These are phyloP conservation scores for Cossypha heuglini DNA, from an alignment of 2,797 vertebrate genomes.

Conservation along the genomic window DNA sequence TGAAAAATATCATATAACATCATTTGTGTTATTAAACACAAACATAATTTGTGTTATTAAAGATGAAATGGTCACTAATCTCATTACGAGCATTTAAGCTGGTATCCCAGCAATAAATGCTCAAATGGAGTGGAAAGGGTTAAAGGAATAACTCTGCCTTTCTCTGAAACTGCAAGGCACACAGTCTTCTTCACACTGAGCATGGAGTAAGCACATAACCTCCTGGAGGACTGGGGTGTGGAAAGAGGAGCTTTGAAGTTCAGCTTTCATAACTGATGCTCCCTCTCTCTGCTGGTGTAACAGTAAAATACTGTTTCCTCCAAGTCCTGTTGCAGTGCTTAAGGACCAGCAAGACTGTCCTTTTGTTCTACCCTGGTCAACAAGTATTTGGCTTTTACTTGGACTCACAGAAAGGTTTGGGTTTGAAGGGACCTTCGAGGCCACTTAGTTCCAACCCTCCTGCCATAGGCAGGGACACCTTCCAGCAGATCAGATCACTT, in stretches of 20 bases:
- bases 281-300: background rate
- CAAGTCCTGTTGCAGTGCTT: background rate
- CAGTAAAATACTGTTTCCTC: background rate
- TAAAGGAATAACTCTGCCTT: background rate
- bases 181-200: background rate
- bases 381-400: background rate
- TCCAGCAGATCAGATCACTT: background rate
- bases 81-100: background rate
- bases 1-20: background rate
- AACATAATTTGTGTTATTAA: background rate
- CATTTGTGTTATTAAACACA: background rate
- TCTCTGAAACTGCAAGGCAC: background rate
- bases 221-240: background rate
- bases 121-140: background rate
- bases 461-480: background rate
- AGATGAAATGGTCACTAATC: background rate
- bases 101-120: background rate
- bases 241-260: background rate
- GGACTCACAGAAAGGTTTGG: background rate
- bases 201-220: background rate
- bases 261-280: background rate
- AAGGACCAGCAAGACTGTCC: background rate
- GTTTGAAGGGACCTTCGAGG: background rate
- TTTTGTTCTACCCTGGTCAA: background rate
- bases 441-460: fast-evolving